These are phyloP conservation scores for Melanchra persicariae DNA, from an alignment of 2,888 invertebrate genomes.

Conservation along the genomic window DNA sequence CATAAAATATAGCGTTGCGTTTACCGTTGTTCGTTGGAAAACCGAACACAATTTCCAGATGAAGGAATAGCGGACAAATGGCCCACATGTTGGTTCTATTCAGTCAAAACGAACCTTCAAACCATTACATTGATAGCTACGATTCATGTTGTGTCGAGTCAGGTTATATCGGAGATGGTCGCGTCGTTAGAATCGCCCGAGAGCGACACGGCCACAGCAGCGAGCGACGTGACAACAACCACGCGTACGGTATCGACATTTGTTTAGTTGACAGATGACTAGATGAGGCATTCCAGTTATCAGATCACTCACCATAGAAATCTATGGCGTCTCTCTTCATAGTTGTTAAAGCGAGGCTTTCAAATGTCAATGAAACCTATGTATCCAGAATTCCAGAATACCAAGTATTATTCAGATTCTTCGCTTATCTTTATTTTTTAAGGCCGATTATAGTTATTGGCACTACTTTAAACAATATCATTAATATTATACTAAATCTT, in stretches of 20 bases:
- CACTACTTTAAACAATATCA: neutral
- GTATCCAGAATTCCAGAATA: neutral
- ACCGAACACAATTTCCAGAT: conserved; percentile 6
- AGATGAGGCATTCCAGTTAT: conserved; percentile 17
- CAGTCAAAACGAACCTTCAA: conserved; percentile 14
- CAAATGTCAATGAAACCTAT: neutral
- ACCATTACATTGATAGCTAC: conserved; percentile 16
- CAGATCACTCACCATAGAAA: conserved; percentile 16
- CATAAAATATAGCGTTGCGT: conserved; percentile 15
- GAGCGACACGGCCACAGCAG: conserved; percentile 32
- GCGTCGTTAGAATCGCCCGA: conserved; percentile 20
- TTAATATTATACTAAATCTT: neutral
- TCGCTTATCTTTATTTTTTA: neutral
- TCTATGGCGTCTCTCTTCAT: conserved; percentile 4
- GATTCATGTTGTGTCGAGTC: conserved; percentile 30
- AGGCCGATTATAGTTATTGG: neutral
- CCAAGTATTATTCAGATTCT: neutral
- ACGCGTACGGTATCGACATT: conserved; percentile 57
- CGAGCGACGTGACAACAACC: conserved; percentile 68
- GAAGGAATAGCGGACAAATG: neutral
- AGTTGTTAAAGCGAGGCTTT: neutral
- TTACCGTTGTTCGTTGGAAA: conserved; percentile 20
- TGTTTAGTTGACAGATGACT: conserved; percentile 39
- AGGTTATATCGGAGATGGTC: conserved; percentile 8
- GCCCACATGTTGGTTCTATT: neutral